A percentile compares a stretch with the other conserved stretches of the same genome.
Evolutionary conservation across 2,113 vertebrate species (phyloP).

Genomic region (Chaetura pelagica): DNA sequence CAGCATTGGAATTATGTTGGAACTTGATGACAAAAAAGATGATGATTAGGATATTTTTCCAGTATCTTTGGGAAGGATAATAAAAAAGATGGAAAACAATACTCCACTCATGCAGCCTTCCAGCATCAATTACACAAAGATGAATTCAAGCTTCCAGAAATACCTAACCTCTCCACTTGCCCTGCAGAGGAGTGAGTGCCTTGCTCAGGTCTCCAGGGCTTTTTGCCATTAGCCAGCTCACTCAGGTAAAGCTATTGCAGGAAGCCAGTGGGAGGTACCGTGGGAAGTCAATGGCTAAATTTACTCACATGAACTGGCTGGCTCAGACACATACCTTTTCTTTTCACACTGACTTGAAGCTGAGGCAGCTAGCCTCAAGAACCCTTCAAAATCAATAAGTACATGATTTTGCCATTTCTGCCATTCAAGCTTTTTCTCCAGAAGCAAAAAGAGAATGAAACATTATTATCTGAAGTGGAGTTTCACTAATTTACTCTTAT

Average conservation of each 20-base stretch:
- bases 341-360: neutral
- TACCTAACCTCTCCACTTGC: neutral
- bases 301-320: neutral
- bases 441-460: constrained; percentile 3
- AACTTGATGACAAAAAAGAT: neutral
- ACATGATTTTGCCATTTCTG: constrained; percentile 41
- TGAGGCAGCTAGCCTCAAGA: neutral
- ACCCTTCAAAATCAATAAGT: constrained; percentile 20
- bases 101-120: neutral
- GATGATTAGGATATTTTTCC: neutral
- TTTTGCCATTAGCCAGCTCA: neutral
- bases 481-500: constrained; percentile 15
- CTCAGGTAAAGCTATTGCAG: neutral
- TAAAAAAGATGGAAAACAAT: neutral
- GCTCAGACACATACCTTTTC: neutral
- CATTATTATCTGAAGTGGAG: neutral
- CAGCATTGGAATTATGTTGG: neutral
- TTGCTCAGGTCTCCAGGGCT: neutral
- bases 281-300: neutral
- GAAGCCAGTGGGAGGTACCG: neutral
- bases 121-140: neutral
- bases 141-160: neutral
- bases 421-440: neutral
- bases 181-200: neutral
- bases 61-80: neutral